phyloP scores from a whole-genome alignment of 2,888 invertebrate genomes.

The Amaurobius ferox region DNA sequence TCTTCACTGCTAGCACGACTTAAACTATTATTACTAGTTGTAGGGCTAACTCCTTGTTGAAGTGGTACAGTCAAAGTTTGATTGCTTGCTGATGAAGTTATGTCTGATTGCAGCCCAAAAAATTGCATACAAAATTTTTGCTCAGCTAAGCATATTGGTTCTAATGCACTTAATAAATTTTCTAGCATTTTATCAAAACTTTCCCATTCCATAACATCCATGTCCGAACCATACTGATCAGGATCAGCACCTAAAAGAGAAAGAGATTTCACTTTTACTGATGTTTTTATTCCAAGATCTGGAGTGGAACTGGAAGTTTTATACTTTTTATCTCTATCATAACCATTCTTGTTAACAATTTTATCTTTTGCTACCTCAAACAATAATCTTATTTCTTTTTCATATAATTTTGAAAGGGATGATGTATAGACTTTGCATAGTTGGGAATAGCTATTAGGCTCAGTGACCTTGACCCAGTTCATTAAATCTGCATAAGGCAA shows the following conservation, averaged over 20 bases:
- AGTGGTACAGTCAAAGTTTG: constrained; percentile 52
- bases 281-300: constrained; percentile 63
- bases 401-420: constrained; percentile 91
- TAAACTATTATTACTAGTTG: constrained; percentile 53
- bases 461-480: constrained; percentile 93
- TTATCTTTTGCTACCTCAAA: constrained; percentile 85
- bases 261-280: constrained; percentile 59
- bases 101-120: constrained; percentile 86
- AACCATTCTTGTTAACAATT: constrained; percentile 78
- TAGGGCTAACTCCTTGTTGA: constrained; percentile 46
- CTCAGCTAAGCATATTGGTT: constrained; percentile 93
- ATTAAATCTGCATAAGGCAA: constrained; percentile 91
- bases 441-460: constrained; percentile 83
- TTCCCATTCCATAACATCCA: constrained; percentile 80
- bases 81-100: constrained; percentile 70
- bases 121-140: constrained; percentile 96
- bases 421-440: constrained; percentile 88
- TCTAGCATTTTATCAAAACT: constrained; percentile 82
- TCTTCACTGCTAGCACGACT: constrained; percentile 73
- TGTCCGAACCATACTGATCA: constrained; percentile 83
- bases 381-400: constrained; percentile 88
- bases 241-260: constrained; percentile 81
- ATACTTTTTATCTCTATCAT: constrained; percentile 75
- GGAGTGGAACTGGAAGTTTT: constrained; percentile 65
- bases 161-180: constrained; percentile 90